Base-by-base conservation (phyloP, 2,113 vertebrate genomes). In the Dissostichus mawsoni region DNA sequence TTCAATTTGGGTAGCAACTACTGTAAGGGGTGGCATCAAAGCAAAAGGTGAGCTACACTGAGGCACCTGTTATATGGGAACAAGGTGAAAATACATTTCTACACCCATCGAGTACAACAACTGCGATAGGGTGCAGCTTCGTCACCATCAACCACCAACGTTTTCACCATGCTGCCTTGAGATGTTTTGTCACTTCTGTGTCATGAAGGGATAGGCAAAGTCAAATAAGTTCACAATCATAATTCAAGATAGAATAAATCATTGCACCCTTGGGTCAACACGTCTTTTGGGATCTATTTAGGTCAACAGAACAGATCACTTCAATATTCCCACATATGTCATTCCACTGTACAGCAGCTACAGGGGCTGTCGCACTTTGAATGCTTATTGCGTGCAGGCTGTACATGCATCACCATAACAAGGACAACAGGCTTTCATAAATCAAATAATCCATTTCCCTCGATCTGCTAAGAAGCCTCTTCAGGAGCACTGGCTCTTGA, bases 61-160 rank as follows among this genome's bases (percentile, higher is more conserved):
- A 57, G n/a, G 48, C 29, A 61, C 69, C 69, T 71, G 83, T 80
- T 83, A 80, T 74, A 80, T 78, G 74, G 69, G 61, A 76, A 85
- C 76, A 45, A 59, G 56, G 55, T 51, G 55, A 67, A 44, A 72
- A 64, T 18, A 57, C 8, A 11, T 53, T 70, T 74, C 29, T 45
- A 47, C 65, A 66, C n/a, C 33, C 12, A 65, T 45, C 33, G 33
- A 23, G 29, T 29, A 20, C 16, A 41, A 59, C 25, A 55, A 63
- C 14, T 55, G 17, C 18, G 65, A 1, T 16, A 1, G 11, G 25
- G 44, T 65, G 17, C 8, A 70, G 25, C 44, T 65, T 58, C 47
- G 58, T 16, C 14, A 48, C 23, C 52, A 14, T 53, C 36, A 48
- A 44, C 59, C 20, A 62, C 17, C 50, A 33, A 12, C 16, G n/a